Conservation (phyloP, 2,797 vertebrate genomes). For the Schizothorax lantsangensis region DNA sequence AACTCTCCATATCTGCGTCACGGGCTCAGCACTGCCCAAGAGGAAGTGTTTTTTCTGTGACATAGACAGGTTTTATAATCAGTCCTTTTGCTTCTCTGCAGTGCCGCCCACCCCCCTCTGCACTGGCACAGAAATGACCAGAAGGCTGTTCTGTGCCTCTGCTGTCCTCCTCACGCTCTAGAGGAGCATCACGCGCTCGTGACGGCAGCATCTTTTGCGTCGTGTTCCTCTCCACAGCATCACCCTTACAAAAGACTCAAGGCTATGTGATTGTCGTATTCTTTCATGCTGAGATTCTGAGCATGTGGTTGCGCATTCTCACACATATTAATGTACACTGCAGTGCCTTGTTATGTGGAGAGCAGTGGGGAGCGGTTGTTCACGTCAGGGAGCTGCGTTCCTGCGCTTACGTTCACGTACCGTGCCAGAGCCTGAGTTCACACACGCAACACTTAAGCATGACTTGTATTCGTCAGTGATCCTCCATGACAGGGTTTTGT, state of each 20-base stretch:
- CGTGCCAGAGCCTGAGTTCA: neutral
- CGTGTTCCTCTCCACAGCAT: slow-evolving; percentile 44
- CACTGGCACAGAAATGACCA: slow-evolving; percentile 44
- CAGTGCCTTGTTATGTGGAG: neutral
- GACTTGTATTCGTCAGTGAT: neutral
- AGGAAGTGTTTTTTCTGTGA: slow-evolving; percentile 49
- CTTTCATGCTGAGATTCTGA: slow-evolving; percentile 7
- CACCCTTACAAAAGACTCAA: slow-evolving; percentile 47
- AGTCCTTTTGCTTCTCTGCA: slow-evolving; percentile 39
- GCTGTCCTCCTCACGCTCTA: slow-evolving; percentile 33
- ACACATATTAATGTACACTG: slow-evolving; percentile 18
- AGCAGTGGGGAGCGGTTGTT: neutral
- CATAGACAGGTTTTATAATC: slow-evolving; percentile 61
- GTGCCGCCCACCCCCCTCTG: slow-evolving; percentile 34
- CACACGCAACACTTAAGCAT: slow-evolving; percentile 7
- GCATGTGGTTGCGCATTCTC: neutral
- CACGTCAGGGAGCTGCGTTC: slow-evolving; percentile 7
- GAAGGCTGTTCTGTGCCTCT: slow-evolving; percentile 51
- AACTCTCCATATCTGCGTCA: slow-evolving; percentile 58
- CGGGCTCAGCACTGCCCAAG: slow-evolving; percentile 22
- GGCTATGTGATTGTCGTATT: slow-evolving; percentile 20
- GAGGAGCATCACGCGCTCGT: slow-evolving; percentile 63
- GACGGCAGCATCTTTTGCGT: slow-evolving; percentile 57
- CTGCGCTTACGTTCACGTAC: neutral
- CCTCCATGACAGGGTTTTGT: neutral